Percentiles rank a stretch among this genome's conserved stretches.
These are phyloP conservation scores for Lasioglossum vierecki DNA, from an alignment of 2,888 invertebrate genomes.

Conservation along the genomic window DNA sequence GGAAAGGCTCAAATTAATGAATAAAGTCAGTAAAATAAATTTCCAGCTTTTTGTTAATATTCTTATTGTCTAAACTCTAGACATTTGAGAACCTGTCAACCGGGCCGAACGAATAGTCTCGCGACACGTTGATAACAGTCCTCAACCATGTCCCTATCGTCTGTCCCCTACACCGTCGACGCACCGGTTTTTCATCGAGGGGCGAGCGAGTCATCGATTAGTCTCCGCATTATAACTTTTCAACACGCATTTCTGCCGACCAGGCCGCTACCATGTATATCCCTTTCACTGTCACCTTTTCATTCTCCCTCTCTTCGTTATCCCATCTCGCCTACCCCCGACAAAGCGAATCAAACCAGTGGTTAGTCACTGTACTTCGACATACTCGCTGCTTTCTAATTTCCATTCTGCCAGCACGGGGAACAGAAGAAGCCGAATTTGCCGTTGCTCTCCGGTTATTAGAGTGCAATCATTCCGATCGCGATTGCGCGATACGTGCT, in stretches of 20 bases:
- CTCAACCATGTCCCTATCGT: constrained; percentile 6
- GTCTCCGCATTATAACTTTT: constrained; percentile 31
- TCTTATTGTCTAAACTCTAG: too few species aligned
- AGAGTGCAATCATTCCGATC: constrained; percentile 21
- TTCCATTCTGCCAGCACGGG: constrained; percentile 14
- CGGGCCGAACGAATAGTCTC: constrained; percentile 13
- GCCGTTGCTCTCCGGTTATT: constrained; percentile 26
- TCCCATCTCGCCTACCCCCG: neutral
- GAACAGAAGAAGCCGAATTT: neutral
- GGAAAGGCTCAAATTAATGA: too few species aligned
- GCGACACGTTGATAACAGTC: constrained; percentile 36
- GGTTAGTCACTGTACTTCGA: constrained; percentile 15
- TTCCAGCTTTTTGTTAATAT: too few species aligned
- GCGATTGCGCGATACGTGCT: constrained; percentile 12
- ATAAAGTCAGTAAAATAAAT: too few species aligned
- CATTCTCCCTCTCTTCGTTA: neutral
- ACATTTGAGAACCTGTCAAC: too few species aligned
- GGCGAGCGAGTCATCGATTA: constrained; percentile 30
- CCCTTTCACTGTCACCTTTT: neutral
- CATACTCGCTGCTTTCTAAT: constrained; percentile 41
- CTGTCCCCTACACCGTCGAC: neutral
- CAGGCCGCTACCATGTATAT: neutral
- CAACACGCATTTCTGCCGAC: constrained; percentile 35
- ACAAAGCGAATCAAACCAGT: neutral
- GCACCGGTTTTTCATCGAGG: neutral